Percentiles rank a stretch among this genome's conserved stretches.
phyloP scores from a whole-genome alignment of 2,797 vertebrate species.

The Myripristis murdjan region DNA sequence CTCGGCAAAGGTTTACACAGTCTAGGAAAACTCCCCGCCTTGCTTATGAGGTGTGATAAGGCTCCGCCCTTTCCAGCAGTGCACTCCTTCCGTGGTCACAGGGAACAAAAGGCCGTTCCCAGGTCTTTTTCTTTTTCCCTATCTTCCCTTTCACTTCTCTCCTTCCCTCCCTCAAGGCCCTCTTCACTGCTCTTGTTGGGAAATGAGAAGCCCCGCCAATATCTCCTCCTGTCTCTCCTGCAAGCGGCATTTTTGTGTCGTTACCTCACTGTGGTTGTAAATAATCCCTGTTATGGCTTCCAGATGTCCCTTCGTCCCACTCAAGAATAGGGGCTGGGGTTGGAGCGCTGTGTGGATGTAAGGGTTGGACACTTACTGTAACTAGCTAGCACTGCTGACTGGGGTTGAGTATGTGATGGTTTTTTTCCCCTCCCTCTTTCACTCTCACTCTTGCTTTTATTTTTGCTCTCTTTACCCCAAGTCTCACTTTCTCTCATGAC shows the following conservation, averaged over 20 bases:
- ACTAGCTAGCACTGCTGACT: slow-evolving; percentile 59
- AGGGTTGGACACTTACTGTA: slow-evolving; percentile 73
- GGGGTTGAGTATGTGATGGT: slow-evolving; percentile 27
- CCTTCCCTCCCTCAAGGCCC: neutral
- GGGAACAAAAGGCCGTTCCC: slow-evolving; percentile 61
- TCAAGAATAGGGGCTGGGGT: slow-evolving; percentile 64
- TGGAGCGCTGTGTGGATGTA: slow-evolving; percentile 49
- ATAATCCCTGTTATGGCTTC: slow-evolving; percentile 86
- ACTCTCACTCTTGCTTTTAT: neutral
- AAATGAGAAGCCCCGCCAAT: slow-evolving; percentile 34
- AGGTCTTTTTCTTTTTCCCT: slow-evolving; percentile 51
- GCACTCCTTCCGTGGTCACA: slow-evolving; percentile 23
- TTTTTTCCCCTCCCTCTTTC: slow-evolving; percentile 18
- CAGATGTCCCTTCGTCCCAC: slow-evolving; percentile 84
- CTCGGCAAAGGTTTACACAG: slow-evolving; percentile 38
- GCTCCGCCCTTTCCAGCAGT: neutral
- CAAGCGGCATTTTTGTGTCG: slow-evolving; percentile 85
- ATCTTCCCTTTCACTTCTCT: too few relatives aligned
- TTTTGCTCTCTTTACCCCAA: slow-evolving; percentile 6
- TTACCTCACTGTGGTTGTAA: slow-evolving; percentile 87
- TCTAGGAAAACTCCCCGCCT: slow-evolving; percentile 39
- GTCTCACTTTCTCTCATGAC: slow-evolving; percentile 26
- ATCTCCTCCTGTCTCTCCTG: slow-evolving; percentile 59
- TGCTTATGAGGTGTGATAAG: slow-evolving; percentile 57
- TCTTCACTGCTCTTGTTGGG: slow-evolving; percentile 37